These are phyloP conservation scores for Hemithea aestivaria DNA, from an alignment of 2,888 invertebrate genomes.

Conservation along the genomic window DNA sequence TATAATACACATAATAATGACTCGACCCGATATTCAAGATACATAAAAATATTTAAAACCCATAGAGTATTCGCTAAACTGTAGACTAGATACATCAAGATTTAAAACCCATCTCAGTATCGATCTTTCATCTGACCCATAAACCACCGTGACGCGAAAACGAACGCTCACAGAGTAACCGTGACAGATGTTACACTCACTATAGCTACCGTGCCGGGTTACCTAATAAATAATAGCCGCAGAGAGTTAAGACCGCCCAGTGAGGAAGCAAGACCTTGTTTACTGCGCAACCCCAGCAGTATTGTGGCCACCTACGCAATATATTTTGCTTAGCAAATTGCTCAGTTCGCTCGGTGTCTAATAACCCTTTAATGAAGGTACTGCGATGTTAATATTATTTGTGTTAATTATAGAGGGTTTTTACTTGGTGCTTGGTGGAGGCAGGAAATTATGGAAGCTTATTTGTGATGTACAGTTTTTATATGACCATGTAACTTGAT, in stretches of 20 bases:
- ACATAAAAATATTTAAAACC: too few species aligned
- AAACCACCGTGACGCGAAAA: conserved; percentile 6
- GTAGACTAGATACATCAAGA: too few species aligned
- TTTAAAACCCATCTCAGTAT: neutral
- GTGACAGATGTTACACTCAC: conserved; percentile 53
- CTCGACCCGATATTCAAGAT: too few species aligned
- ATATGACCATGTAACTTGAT: too few species aligned
- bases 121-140: conserved; percentile 1
- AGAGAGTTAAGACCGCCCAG: conserved; percentile 75
- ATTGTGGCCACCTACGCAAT: conserved; percentile 72
- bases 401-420: conserved; percentile 23
- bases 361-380: conserved; percentile 75
- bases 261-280: conserved; percentile 68
- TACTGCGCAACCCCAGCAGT: conserved; percentile 62
- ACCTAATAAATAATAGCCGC: conserved; percentile 73
- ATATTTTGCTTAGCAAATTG: conserved; percentile 77
- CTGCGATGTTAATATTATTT: conserved; percentile 34
- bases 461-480: too few species aligned
- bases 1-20: too few species aligned
- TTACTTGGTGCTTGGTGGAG: conserved; percentile 12
- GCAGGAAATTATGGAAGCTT: conserved; percentile 4
- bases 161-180: conserved; percentile 21
- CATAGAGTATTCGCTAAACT: too few species aligned
- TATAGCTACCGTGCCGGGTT: conserved; percentile 54
- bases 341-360: conserved; percentile 69